A percentile compares a stretch with the other conserved stretches of the same genome.
Conservation (phyloP, 1,140 invertebrate species). For the Babylonia areolata region DNA sequence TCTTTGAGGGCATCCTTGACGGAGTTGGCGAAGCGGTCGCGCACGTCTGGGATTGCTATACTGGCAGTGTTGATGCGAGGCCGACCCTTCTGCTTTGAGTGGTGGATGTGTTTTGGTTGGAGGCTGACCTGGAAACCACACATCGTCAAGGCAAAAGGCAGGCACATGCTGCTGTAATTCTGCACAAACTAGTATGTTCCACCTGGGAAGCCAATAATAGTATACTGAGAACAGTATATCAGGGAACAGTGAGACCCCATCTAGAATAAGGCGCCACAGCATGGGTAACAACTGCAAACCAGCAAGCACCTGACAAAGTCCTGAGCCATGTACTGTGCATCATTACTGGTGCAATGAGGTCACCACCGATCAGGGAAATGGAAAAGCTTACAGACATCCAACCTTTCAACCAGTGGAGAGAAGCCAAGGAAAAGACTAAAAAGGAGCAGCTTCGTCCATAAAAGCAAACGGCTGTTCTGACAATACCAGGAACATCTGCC, state of each 20-base stretch:
- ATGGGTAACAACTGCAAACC: constrained; percentile 32
- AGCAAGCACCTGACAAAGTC: constrained; percentile 38
- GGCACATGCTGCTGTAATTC: too few species aligned
- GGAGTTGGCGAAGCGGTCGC: too few species aligned
- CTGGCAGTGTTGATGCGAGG: too few species aligned
- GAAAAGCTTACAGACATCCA: constrained; percentile 17
- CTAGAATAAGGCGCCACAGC: constrained; percentile 43
- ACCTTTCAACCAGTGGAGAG: neutral
- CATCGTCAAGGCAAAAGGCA: too few species aligned
- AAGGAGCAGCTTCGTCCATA: neutral
- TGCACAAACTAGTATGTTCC: too few species aligned
- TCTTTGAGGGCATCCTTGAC: too few species aligned
- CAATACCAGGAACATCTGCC: neutral
- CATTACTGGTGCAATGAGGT: constrained; percentile 6
- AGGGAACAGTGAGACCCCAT: constrained; percentile 35
- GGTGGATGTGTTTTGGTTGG: too few species aligned
- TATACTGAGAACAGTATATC: constrained; percentile 26
- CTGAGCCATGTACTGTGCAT: constrained; percentile 43
- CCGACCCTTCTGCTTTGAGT: too few species aligned
- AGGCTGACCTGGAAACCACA: too few species aligned
- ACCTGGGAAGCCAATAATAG: too few species aligned
- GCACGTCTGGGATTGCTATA: too few species aligned
- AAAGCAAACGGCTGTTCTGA: neutral
- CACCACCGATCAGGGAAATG: constrained; percentile 24
- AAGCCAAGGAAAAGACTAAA: neutral